phyloP scores from a whole-genome alignment of 2,113 vertebrate species.

The Globicephala melas region DNA sequence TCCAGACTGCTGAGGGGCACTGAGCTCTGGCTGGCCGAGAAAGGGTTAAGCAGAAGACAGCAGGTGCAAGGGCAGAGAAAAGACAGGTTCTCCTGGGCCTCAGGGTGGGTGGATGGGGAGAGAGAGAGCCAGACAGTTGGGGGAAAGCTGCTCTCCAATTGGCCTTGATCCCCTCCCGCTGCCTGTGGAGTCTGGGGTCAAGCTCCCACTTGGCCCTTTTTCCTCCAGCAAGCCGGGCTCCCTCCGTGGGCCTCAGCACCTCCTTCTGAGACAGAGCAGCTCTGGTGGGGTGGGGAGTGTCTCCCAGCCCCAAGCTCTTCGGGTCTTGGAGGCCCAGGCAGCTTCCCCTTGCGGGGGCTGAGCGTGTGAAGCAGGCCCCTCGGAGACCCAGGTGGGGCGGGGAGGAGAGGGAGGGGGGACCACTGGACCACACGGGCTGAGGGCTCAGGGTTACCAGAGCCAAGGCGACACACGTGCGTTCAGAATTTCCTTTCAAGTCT shows the following conservation, averaged over 20 bases:
- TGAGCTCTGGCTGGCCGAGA: fast-evolving
- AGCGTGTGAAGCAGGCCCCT: neutral
- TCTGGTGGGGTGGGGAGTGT: neutral
- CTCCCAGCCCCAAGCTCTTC: neutral
- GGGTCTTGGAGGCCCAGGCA: neutral
- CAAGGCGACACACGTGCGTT: slow-evolving; percentile 27
- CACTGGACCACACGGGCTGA: neutral
- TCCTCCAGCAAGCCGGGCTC: neutral
- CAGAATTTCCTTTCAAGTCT: slow-evolving; percentile 65
- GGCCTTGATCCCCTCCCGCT: neutral
- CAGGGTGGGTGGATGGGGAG: neutral
- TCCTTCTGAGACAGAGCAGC: neutral
- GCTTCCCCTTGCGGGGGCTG: neutral
- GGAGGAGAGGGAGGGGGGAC: neutral
- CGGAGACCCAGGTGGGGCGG: fast-evolving
- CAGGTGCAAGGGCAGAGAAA: slow-evolving; percentile 72
- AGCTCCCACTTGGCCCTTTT: neutral
- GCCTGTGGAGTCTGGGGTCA: neutral
- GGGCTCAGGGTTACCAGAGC: slow-evolving; percentile 39
- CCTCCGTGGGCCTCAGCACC: fast-evolving
- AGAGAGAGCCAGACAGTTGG: neutral
- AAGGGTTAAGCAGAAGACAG: slow-evolving; percentile 61
- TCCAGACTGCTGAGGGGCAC: fast-evolving
- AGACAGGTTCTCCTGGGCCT: slow-evolving; percentile 64
- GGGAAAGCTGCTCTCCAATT: neutral